Percentiles rank a stretch among this genome's conserved stretches.
Conservation (phyloP, 2,113 vertebrate genomes). For the Psittacula cyanocephala region DNA sequence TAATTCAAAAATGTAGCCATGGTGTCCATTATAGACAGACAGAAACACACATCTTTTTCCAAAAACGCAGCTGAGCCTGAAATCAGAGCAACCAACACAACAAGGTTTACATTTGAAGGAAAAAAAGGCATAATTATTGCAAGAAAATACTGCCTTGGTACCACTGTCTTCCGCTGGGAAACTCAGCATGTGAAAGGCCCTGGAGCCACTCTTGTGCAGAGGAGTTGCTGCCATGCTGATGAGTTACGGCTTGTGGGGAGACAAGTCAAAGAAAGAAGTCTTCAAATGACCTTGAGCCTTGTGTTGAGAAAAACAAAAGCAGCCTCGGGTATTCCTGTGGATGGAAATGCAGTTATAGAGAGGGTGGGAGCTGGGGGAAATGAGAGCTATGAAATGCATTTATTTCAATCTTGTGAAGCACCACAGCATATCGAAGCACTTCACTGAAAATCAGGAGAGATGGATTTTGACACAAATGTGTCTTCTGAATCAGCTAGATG, state of each 20-base stretch:
- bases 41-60: not conserved
- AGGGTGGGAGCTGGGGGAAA: not conserved
- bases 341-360: not conserved
- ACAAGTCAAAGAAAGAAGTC: not conserved
- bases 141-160: not conserved
- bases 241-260: not conserved
- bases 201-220: not conserved
- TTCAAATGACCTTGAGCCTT: not conserved
- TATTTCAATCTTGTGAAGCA: constrained; percentile 22
- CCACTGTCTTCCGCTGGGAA: not conserved
- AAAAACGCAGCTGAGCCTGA: not conserved
- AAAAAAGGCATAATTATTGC: not conserved
- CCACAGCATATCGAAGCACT: not conserved
- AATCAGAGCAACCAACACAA: not conserved
- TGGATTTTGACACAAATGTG: constrained; percentile 54
- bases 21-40: not conserved
- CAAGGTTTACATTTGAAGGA: not conserved
- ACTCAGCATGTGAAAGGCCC: not conserved
- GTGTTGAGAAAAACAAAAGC: constrained; percentile 1
- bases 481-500: constrained; percentile 50
- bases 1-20: not conserved
- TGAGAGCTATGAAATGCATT: constrained; percentile 15
- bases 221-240: not conserved
- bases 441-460: constrained; percentile 31
- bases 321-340: not conserved